phyloP scores from a whole-genome alignment of 2,113 vertebrate species.

The Meriones unguiculatus region DNA sequence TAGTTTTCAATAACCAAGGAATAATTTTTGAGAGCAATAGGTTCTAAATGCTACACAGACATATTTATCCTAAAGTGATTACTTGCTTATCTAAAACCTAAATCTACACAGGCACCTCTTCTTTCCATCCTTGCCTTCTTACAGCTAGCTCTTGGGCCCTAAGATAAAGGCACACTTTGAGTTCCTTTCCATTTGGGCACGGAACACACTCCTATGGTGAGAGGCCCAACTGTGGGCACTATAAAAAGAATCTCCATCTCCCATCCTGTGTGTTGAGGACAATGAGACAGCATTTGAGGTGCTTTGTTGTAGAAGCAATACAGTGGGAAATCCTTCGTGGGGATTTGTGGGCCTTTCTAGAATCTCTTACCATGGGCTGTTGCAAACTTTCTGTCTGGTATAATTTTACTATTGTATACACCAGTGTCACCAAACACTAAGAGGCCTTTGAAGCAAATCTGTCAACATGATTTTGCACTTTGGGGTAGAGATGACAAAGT shows the following conservation, averaged over 20 bases:
- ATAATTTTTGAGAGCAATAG: not conserved
- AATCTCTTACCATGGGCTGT: not conserved
- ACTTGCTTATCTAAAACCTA: slow-evolving; percentile 13
- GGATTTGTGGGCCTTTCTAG: not conserved
- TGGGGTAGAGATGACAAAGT: not conserved
- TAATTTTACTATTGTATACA: not conserved
- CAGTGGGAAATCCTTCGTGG: not conserved
- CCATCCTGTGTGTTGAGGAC: not conserved
- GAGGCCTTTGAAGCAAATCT: not conserved
- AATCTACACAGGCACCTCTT: not conserved
- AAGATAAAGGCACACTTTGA: not conserved
- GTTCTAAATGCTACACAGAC: not conserved
- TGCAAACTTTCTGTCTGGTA: not conserved
- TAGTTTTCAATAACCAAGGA: slow-evolving; percentile 10
- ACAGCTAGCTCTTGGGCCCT: not conserved
- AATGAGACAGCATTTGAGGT: not conserved
- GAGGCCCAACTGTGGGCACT: not conserved
- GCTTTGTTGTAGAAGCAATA: not conserved
- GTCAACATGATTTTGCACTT: not conserved
- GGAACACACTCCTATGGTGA: not conserved
- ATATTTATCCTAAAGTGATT: not conserved
- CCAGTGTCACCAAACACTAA: not conserved
- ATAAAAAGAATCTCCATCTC: not conserved
- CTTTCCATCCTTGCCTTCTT: not conserved
- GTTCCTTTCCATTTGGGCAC: not conserved